Base-by-base conservation (phyloP, 2,888 invertebrate genomes). In the Plebejus anna region DNA sequence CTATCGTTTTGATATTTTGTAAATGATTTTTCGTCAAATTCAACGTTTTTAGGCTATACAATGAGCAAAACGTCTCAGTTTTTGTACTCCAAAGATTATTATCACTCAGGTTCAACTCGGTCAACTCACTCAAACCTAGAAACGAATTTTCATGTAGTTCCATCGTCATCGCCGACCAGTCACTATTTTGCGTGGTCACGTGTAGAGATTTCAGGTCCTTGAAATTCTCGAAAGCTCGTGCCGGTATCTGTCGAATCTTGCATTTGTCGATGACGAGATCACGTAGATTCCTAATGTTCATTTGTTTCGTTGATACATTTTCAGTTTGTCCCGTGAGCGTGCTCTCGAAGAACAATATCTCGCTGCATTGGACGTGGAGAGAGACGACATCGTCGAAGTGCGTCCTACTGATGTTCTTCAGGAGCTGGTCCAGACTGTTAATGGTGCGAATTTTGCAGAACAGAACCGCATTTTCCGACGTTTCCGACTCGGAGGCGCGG, bases 61-160 rank as follows among this genome's bases (percentile, higher is more conserved):
- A 91, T 61, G 96, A 95, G 87, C 97, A 97, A 85, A 97, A 96
- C 79, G 95, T 94, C 83, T 96, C 96, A 57, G 95, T 92, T 80
- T 97, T 97, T 77, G 96, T 93, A 80, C 95, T 96, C 96, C 97
- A 96, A 79, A 97, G 96, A 86, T 97, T 96, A 91, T 97, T 97
- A 85, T 96, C 96, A 80, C 95, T 96, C 77, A 97, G 90, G 88
- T 97, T 95, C 81, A 97, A 94, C 83, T 95, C 94, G 79, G 95
- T 94, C 76, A 97, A 93, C 88, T 96, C 96, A 78, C 95, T 94
- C 82, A 97, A 90, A 57, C 96, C 95, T 78, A 95, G 90, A 80
- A 97, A 95, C 79, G 96, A 96, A 84, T 96, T 96, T 75, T 96
- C 94, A 83, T 96, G 95, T 77, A 97, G 87, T 82, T 97, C 96